Base-by-base conservation (phyloP, 2,113 vertebrate species). In the Megaleporinus macrocephalus region DNA sequence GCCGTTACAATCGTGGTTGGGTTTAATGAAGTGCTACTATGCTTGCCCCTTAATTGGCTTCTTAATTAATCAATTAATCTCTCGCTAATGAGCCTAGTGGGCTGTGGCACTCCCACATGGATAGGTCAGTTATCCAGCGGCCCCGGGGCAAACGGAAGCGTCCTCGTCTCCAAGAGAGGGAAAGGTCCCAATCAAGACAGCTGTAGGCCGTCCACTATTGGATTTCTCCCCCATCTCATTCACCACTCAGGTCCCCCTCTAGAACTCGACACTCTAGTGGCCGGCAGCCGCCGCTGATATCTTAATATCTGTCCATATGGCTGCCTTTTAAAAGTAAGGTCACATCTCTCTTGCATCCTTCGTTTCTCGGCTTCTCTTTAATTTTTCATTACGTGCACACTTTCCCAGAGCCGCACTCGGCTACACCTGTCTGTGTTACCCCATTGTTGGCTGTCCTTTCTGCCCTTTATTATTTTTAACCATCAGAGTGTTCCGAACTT, bases 1-100 rank as follows among this genome's bases (percentile, higher is more conserved):
- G 72, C 71, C 63, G 14, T 78, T 57, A 44, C 47, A 24, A 76
- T 80, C 63, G 61, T 27, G 29, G 22, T 72, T 30, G 1, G 7
- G 73, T 53, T 70, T 82, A 84, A 80, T 80, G 70, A 84, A 76
- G 78, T 71, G 68, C 66, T 61, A 13, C 78, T 47, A 61, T 26
- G 29, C 63, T 79, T 16, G 41, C 55, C 22, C 53, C 36, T 80
- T 84, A 71, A 84, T 80, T 84, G 76, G 24, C 63, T 63, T 63
- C 65, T 76, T 80, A 76, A 80, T 84, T 76, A 80, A 84, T 80
- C 72, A 76, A 80, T 76, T 84, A 84, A 84, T 84, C 74, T 79
- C 33, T 57, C 73, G 36, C 72, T 84, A 84, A 84, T 80, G 83
- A 84, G 83, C 55, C 66, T 27, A 63, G 73, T 62, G 80, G 65